Conservation (phyloP, 2,888 invertebrate species). For the Dynastes maya region DNA sequence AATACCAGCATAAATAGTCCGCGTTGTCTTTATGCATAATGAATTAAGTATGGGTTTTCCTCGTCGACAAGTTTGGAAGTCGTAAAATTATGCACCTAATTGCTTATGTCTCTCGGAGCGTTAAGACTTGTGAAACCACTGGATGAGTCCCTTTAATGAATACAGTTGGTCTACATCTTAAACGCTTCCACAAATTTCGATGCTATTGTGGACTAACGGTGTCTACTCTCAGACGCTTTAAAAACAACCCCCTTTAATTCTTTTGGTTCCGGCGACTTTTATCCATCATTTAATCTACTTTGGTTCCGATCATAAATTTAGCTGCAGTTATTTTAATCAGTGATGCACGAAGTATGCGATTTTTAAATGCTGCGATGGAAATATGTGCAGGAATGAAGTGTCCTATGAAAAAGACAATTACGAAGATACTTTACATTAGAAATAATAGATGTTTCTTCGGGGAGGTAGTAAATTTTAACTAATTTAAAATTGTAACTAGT, state of each 20-base stretch:
- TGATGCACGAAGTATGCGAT: not conserved
- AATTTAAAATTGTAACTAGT: not conserved
- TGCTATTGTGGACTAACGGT: slow-evolving; percentile 9
- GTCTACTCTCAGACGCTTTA: slow-evolving; percentile 24
- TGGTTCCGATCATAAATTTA: slow-evolving; percentile 25
- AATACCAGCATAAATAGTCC: not conserved
- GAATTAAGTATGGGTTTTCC: slow-evolving; percentile 47
- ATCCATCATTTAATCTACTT: slow-evolving; percentile 31
- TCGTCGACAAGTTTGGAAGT: slow-evolving; percentile 54
- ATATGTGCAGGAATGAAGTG: not conserved
- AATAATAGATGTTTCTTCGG: not conserved
- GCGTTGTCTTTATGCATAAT: slow-evolving; percentile 43
- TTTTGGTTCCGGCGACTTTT: slow-evolving; percentile 29
- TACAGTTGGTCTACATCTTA: slow-evolving; percentile 62
- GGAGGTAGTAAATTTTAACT: not conserved
- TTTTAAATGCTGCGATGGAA: slow-evolving; percentile 25
- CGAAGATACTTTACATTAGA: not conserved
- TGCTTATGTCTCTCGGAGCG: slow-evolving; percentile 69
- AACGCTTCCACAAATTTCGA: slow-evolving; percentile 52
- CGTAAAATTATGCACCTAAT: slow-evolving; percentile 71
- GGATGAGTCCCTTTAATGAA: slow-evolving; percentile 65
- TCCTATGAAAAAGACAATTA: slow-evolving; percentile 14
- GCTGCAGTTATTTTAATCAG: slow-evolving; percentile 3
- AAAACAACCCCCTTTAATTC: not conserved
- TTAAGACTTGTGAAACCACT: slow-evolving; percentile 66